Conservation (phyloP, 2,113 vertebrate species). For the Nibea albiflora region DNA sequence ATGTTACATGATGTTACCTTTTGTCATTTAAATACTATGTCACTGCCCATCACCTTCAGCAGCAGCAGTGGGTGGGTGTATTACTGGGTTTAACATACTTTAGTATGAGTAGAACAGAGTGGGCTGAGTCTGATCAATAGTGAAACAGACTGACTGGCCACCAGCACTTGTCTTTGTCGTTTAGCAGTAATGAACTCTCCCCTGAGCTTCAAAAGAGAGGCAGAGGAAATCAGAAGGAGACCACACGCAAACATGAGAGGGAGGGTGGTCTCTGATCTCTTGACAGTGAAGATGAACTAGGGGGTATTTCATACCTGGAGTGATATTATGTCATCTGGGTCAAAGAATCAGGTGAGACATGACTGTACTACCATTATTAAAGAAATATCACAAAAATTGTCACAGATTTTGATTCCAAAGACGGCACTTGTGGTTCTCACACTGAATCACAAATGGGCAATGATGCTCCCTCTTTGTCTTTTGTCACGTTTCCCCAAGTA, state of each 20-base stretch:
- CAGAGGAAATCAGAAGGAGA: constrained; percentile 21
- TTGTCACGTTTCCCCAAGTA: not conserved
- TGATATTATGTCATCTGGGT: constrained; percentile 34
- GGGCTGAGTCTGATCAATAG: constrained; percentile 19
- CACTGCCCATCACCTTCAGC: not conserved
- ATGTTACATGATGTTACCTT: not conserved
- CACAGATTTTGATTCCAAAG: not conserved
- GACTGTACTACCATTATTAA: not conserved
- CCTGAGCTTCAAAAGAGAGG: constrained; percentile 34
- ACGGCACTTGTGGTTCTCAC: not conserved
- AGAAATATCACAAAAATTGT: not conserved
- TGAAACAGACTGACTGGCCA: constrained; percentile 21
- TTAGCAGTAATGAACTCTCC: constrained; percentile 34
- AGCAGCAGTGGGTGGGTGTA: not conserved
- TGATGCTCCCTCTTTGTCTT: not conserved
- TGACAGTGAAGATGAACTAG: constrained; percentile 38
- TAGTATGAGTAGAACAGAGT: not conserved
- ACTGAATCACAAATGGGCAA: not conserved
- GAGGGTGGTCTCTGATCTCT: constrained; percentile 49
- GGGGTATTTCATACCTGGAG: constrained; percentile 50
- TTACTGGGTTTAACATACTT: not conserved
- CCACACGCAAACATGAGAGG: constrained; percentile 40
- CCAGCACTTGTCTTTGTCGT: constrained; percentile 39
- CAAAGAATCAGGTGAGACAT: not conserved
- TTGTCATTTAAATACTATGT: not conserved